Evolutionary conservation across 2,888 invertebrate species (phyloP), one percentile per base, ranked within the genome.

Genomic region (Drosophila leonis): DNA sequence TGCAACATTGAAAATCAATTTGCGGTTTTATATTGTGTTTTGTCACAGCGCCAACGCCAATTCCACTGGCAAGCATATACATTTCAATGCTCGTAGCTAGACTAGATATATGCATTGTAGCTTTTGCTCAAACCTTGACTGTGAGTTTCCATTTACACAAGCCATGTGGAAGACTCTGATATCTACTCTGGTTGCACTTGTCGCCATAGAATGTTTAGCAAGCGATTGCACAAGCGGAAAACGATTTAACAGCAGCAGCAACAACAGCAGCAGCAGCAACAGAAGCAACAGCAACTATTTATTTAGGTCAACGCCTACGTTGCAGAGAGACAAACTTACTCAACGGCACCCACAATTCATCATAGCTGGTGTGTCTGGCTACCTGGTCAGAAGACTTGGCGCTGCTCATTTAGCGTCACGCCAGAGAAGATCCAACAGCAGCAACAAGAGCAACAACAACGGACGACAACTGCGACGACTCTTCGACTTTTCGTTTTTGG

Each of bases 271-370:
- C 57, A 61, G 13, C 74, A 82, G 68, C 76, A 71, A 24, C 80
- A 78, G 66, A 77, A 74, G 35, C 76, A 60, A 7, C 75, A 85
- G 66, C 60, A 56, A 27, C 68, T 70, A 72, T 71, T 82, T 89
- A 89, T 89, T 86, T 89, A 70, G 85, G 86, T 89, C 86, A 89
- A 86, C 90, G 85, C 90, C 88, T 88, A 86, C 88, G 81, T 64
- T 60, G 72, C 80, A 80, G 72, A 65, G 78, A 80, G 77, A 75
- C 73, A 86, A 79, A 83, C 88, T 83, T 88, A 88, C 71, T 78
- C 83, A 88, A 88, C 85, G 86, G 83, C 88, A 83, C 70, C 88
- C 86, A 85, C 83, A 88, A 83, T 83, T 83, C 88, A 83, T 83
- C 88, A 83, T 83, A 63, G 71, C 75, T 60, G 75, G 29, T 49